Evolutionary conservation across 2,113 vertebrate species (phyloP).

Genomic region (Aphyosemion australe): DNA sequence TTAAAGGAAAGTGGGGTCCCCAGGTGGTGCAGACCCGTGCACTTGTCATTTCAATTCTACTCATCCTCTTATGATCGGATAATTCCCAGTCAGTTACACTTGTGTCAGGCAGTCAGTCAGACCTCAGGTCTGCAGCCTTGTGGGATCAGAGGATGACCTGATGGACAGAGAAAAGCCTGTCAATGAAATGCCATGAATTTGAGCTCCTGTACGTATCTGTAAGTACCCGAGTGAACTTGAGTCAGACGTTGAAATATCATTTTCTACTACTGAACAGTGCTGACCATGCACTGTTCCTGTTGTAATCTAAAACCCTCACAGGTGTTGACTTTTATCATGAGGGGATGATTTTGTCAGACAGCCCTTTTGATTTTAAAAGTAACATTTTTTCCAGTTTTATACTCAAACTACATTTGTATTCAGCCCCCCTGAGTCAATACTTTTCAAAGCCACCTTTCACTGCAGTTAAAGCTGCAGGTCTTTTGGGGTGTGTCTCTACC

Average conservation of each 20-base stretch:
- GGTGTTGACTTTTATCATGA: too few species aligned
- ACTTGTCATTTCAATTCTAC: constrained; percentile 47
- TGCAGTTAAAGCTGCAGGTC: too few species aligned
- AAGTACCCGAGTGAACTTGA: constrained; percentile 15
- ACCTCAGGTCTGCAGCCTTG: constrained; percentile 17
- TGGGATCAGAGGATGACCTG: constrained; percentile 26
- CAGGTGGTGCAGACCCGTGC: constrained; percentile 15
- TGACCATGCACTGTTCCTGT: constrained; percentile 1
- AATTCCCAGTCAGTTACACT: constrained; percentile 17
- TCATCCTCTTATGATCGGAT: constrained; percentile 32
- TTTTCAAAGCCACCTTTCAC: too few species aligned
- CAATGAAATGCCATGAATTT: constrained; percentile 8
- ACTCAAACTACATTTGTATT: too few species aligned
- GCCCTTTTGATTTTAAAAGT: too few species aligned
- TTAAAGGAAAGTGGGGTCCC: constrained; percentile 11
- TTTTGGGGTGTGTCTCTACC: too few species aligned
- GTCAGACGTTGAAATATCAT: constrained; percentile 31
- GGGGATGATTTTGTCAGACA: too few species aligned
- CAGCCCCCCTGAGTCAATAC: too few species aligned
- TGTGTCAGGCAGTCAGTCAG: constrained; percentile 22
- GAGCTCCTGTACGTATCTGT: not conserved
- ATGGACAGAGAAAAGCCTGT: constrained; percentile 16
- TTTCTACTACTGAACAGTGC: constrained; percentile 6
- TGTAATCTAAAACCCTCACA: not conserved
- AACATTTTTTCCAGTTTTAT: too few species aligned